Conservation (phyloP, 2,797 vertebrate species). For the Tangara arthus region DNA sequence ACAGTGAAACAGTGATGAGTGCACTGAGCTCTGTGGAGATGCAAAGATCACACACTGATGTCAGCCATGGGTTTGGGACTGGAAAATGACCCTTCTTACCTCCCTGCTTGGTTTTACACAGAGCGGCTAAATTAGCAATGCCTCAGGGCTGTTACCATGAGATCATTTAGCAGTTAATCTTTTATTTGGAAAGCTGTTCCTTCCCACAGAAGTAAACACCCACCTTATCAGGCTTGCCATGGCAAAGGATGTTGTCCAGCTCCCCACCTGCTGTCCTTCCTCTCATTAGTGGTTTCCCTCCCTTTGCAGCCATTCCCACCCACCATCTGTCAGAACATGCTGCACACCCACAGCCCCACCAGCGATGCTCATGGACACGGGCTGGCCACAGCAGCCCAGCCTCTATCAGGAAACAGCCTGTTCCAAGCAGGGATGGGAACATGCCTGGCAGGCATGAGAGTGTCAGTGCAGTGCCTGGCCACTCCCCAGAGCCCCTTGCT, state of each 20-base stretch:
- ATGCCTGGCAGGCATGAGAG: neutral
- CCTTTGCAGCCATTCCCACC: neutral
- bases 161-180: constrained; percentile 30
- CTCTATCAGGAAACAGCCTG: neutral
- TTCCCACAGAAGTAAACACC: constrained; percentile 41
- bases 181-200: constrained; percentile 52
- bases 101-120: neutral
- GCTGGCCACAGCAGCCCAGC: neutral
- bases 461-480: neutral
- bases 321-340: neutral
- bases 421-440: neutral
- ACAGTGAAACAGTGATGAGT: neutral
- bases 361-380: neutral
- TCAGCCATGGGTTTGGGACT: neutral
- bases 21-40: neutral
- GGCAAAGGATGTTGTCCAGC: constrained; percentile 12
- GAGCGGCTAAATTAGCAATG: neutral
- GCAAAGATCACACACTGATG: neutral
- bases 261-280: constrained; percentile 40
- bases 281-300: constrained; percentile 6
- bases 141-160: neutral
- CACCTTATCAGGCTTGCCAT: constrained; percentile 14
- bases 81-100: neutral
- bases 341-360: neutral
- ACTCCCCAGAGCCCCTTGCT: neutral